Percentiles rank a stretch among this genome's conserved stretches.
Conservation (phyloP, 1,140 invertebrate genomes). For the Temnothorax curvispinosus region DNA sequence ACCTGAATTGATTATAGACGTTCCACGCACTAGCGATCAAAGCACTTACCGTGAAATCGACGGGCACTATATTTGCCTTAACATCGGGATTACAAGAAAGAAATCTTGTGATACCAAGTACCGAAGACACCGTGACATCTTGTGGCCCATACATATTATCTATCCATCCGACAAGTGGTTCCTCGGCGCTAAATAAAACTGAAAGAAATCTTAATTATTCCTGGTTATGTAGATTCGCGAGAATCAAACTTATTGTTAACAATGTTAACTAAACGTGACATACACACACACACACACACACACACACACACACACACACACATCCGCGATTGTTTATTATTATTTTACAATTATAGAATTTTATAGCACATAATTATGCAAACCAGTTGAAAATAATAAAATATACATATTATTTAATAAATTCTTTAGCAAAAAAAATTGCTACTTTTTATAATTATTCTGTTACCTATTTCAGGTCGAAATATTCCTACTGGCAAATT, state of each 20-base stretch:
- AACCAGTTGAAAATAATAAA: too few species aligned
- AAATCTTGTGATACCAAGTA: constrained; percentile 89
- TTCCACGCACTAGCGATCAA: constrained; percentile 92
- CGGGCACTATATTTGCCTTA: constrained; percentile 91
- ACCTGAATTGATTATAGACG: constrained; percentile 83
- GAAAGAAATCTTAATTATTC: constrained; percentile 34
- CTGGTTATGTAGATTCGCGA: neutral
- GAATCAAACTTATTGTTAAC: too few species aligned
- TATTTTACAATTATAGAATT: too few species aligned
- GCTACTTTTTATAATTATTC: neutral
- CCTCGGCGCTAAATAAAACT: constrained; percentile 91
- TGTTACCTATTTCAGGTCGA: constrained; percentile 88
- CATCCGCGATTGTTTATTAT: too few species aligned
- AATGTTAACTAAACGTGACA: too few species aligned
- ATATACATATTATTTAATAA: neutral
- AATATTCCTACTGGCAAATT: constrained; percentile 89
- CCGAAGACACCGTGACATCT: constrained; percentile 86
- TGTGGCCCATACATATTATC: constrained; percentile 93
- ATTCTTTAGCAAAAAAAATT: neutral
- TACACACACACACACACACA: too few species aligned
- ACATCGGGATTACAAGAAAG: constrained; percentile 84
- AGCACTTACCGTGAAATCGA: constrained; percentile 92
- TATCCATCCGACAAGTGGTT: constrained; percentile 91
- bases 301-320: too few species aligned
- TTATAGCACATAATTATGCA: too few species aligned